A percentile compares a stretch with the other conserved stretches of the same genome.
Evolutionary conservation across 2,888 invertebrate genomes (phyloP).

Genomic region (Morpho deidamia): DNA sequence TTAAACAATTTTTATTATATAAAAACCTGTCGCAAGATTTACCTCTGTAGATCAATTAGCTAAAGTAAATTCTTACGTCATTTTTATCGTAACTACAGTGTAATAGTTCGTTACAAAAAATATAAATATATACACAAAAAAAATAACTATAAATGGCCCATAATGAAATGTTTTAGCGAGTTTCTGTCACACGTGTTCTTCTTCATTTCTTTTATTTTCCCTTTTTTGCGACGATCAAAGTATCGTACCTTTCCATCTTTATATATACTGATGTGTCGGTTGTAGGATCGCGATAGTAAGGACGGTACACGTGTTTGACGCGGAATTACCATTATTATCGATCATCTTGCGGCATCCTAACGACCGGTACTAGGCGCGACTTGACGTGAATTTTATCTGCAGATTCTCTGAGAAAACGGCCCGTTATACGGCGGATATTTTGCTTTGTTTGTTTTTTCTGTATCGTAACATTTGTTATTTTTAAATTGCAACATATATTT

Average conservation of each 20-base stretch:
- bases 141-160: too few species aligned
- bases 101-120: too few species aligned
- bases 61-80: too few species aligned
- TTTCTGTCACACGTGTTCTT: not conserved
- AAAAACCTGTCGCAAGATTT: too few species aligned
- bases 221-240: not conserved
- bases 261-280: conserved; percentile 65
- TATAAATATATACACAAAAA: too few species aligned
- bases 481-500: too few species aligned
- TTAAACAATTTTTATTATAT: too few species aligned
- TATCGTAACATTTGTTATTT: too few species aligned
- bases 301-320: conserved; percentile 69
- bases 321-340: conserved; percentile 78
- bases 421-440: conserved; percentile 28
- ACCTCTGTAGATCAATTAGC: too few species aligned
- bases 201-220: too few species aligned
- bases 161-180: too few species aligned
- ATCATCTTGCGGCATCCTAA: conserved; percentile 73
- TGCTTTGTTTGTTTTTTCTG: conserved; percentile 16
- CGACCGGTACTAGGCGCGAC: conserved; percentile 63
- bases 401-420: conserved; percentile 24
- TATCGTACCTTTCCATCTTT: conserved; percentile 34
- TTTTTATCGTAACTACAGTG: too few species aligned
- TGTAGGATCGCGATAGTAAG: conserved; percentile 55
- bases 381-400: conserved; percentile 20